Evolutionary conservation across 2,888 invertebrate species (phyloP).

Genomic region (Andricus curvator): DNA sequence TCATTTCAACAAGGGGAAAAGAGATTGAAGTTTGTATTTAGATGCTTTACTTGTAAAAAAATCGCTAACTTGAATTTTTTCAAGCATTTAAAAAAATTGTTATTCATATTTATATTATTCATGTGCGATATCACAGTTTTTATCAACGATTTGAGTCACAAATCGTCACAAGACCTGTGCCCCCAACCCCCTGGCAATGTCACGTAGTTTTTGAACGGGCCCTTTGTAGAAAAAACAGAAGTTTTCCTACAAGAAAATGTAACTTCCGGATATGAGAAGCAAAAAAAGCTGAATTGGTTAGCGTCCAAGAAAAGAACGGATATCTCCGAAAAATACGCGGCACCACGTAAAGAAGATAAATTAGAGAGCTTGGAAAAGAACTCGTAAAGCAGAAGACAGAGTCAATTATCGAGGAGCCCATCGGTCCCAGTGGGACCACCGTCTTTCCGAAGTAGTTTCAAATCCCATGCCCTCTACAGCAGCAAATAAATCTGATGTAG

Average conservation of each 20-base stretch:
- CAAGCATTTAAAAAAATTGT: too few species aligned
- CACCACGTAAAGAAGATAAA: slow-evolving; percentile 65
- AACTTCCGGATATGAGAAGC: not conserved
- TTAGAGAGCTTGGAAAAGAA: slow-evolving; percentile 63
- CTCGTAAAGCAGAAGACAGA: slow-evolving; percentile 64
- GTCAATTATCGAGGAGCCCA: slow-evolving; percentile 69
- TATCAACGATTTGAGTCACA: too few species aligned
- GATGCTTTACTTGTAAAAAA: too few species aligned
- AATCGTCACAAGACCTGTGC: too few species aligned
- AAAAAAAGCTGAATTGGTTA: not conserved
- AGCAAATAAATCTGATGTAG: not conserved
- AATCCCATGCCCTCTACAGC: slow-evolving; percentile 41
- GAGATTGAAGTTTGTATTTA: too few species aligned
- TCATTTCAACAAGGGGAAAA: too few species aligned
- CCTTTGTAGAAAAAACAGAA: not conserved
- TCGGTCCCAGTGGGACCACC: slow-evolving; percentile 60
- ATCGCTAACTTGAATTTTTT: too few species aligned
- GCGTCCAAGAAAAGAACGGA: not conserved
- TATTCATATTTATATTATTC: too few species aligned
- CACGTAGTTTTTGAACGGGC: too few species aligned
- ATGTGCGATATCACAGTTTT: too few species aligned
- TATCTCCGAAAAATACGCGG: slow-evolving; percentile 56
- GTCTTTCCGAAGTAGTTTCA: slow-evolving; percentile 57
- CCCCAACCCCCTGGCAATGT: too few species aligned
- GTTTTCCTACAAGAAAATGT: not conserved